A percentile compares a stretch with the other conserved stretches of the same genome.
Conservation (phyloP, 2,888 invertebrate genomes). For the Mythimna vitellina region DNA sequence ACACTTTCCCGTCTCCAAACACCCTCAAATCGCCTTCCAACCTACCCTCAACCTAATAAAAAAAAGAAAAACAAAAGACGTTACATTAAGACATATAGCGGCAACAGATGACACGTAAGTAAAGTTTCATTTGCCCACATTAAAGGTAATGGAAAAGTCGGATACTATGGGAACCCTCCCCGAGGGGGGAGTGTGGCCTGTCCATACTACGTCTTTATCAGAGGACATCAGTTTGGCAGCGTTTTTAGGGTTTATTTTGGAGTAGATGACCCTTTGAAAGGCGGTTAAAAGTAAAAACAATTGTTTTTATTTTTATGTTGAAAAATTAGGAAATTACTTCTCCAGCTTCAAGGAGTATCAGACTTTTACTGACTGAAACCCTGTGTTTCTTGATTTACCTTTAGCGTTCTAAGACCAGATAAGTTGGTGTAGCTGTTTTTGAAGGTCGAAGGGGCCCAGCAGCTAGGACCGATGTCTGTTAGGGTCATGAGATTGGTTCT, state of each 20-base stretch:
- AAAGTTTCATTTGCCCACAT: slow-evolving; percentile 70
- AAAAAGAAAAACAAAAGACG: slow-evolving; percentile 59
- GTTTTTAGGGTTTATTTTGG: slow-evolving; percentile 12
- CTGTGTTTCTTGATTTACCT: too few relatives aligned
- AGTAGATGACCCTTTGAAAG: neutral
- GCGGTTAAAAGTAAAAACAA: neutral
- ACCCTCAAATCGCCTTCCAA: neutral
- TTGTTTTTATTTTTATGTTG: too few relatives aligned
- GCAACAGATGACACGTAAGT: slow-evolving; percentile 72
- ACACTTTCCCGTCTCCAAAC: too few relatives aligned
- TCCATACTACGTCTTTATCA: slow-evolving; percentile 61
- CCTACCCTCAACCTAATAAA: neutral
- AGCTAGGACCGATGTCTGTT: too few relatives aligned
- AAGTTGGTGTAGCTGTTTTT: too few relatives aligned
- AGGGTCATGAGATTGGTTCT: too few relatives aligned
- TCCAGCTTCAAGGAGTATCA: too few relatives aligned
- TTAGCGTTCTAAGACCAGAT: too few relatives aligned
- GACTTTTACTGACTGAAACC: too few relatives aligned
- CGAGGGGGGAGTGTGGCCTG: slow-evolving; percentile 55
- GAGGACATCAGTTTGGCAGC: slow-evolving; percentile 47
- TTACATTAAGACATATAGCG: slow-evolving; percentile 74
- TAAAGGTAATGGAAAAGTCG: slow-evolving; percentile 83
- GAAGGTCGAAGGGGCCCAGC: too few relatives aligned
- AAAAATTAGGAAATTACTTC: too few relatives aligned
- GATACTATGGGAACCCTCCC: slow-evolving; percentile 62